Evolutionary conservation across 1,140 invertebrate genomes (phyloP).

Genomic region (Zaprionus vittiger): DNA sequence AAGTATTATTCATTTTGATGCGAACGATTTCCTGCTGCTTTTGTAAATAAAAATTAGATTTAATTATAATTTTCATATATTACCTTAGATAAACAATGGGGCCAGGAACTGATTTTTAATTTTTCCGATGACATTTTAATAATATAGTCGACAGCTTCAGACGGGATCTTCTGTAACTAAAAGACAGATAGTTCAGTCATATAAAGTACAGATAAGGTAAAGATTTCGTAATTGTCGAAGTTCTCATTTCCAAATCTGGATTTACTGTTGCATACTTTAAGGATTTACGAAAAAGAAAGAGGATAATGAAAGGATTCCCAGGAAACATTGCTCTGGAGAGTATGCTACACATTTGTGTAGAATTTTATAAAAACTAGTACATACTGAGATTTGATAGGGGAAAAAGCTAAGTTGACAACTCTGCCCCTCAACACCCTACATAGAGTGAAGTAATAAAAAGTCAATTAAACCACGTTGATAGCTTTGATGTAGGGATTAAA

Average conservation of each 20-base stretch:
- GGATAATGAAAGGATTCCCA: neutral
- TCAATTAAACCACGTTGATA: neutral
- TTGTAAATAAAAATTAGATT: neutral
- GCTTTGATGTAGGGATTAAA: neutral
- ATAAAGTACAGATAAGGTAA: neutral
- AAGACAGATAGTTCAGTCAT: neutral
- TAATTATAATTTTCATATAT: neutral
- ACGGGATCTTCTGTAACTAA: neutral
- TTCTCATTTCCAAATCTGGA: neutral
- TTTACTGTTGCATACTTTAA: neutral
- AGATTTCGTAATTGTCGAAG: neutral
- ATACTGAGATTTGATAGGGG: too few species aligned
- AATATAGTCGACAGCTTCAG: neutral
- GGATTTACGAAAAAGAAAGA: neutral
- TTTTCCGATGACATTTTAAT: neutral
- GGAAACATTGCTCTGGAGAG: neutral
- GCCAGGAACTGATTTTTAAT: neutral
- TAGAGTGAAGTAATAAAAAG: neutral
- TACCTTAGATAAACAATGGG: neutral
- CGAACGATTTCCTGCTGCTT: conserved; percentile 1
- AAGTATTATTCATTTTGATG: conserved; percentile 21
- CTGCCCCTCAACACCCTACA: neutral
- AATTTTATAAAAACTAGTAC: neutral
- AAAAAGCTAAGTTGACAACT: neutral
- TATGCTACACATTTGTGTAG: neutral